Percentiles rank a stretch among this genome's conserved stretches.
phyloP scores from a whole-genome alignment of 2,888 invertebrate genomes.

The Mystacides longicornis region DNA sequence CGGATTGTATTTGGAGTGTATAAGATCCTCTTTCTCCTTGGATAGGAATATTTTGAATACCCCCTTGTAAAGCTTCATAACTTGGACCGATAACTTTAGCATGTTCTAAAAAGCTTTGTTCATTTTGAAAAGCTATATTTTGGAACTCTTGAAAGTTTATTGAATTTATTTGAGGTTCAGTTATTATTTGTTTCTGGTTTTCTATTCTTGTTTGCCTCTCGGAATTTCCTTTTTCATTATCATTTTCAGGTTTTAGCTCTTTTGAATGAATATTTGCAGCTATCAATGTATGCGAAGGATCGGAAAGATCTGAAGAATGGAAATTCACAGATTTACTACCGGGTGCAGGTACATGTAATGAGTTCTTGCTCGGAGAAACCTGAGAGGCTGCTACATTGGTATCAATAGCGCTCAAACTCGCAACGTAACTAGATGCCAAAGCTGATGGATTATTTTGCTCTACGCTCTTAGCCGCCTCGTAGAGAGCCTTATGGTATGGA shows the following conservation, averaged over 20 bases:
- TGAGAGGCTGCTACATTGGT: slow-evolving; percentile 38
- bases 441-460: slow-evolving; percentile 38
- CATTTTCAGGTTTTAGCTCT: slow-evolving; percentile 10
- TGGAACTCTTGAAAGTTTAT: slow-evolving; percentile 26
- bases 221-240: slow-evolving; percentile 7
- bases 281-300: slow-evolving; percentile 37
- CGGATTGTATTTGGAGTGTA: slow-evolving; percentile 69
- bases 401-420: slow-evolving; percentile 47
- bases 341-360: slow-evolving; percentile 32
- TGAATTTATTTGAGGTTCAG: slow-evolving; percentile 1
- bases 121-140: slow-evolving; percentile 23
- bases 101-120: slow-evolving; percentile 32
- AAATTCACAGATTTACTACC: slow-evolving; percentile 35
- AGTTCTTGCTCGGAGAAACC: slow-evolving; percentile 10
- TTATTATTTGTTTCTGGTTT: slow-evolving; percentile 9
- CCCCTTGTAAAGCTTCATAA: slow-evolving; percentile 12
- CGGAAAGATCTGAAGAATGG: slow-evolving; percentile 35
- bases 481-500: slow-evolving; percentile 47
- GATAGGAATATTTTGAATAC: slow-evolving; percentile 39
- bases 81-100: slow-evolving; percentile 26
- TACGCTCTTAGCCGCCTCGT: slow-evolving; percentile 40
- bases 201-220: slow-evolving; percentile 9
- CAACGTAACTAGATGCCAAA: slow-evolving; percentile 46
- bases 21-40: slow-evolving; percentile 58
- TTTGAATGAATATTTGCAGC: slow-evolving; percentile 23